A percentile compares a stretch with the other conserved stretches of the same genome.
Evolutionary conservation across 2,797 vertebrate species (phyloP).

Genomic region (Loriculus beryllinus): DNA sequence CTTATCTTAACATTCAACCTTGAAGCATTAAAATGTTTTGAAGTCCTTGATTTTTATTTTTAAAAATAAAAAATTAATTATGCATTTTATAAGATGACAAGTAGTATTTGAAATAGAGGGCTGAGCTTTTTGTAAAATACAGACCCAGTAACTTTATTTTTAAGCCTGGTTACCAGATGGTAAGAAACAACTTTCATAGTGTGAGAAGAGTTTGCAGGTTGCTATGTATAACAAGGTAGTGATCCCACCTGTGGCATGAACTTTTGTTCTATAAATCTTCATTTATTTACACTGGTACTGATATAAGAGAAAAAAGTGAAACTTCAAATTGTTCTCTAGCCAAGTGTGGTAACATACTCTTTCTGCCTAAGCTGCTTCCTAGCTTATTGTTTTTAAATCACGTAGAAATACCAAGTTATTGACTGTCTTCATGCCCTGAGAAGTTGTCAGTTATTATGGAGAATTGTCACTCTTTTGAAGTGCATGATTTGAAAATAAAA

Average conservation of each 20-base stretch:
- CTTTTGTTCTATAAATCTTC: neutral
- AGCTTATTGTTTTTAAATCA: neutral
- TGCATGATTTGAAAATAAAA: constrained; percentile 9
- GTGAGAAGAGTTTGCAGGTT: neutral
- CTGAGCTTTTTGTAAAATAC: neutral
- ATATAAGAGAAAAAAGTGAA: neutral
- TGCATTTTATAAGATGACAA: neutral
- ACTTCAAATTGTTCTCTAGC: neutral
- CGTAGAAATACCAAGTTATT: neutral
- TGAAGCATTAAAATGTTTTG: neutral
- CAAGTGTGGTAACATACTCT: neutral
- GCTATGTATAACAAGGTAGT: neutral
- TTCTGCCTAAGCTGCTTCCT: neutral
- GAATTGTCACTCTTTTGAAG: constrained; percentile 23
- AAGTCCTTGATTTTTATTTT: neutral
- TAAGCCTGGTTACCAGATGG: constrained; percentile 11
- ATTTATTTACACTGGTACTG: neutral
- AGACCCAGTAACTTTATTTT: neutral
- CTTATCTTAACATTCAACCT: neutral
- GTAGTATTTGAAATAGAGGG: neutral
- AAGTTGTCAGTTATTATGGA: constrained; percentile 24
- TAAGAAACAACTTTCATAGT: neutral
- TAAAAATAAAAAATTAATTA: neutral
- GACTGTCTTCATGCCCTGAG: neutral
- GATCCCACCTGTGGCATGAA: neutral